These are phyloP conservation scores for Panopea generosa DNA, from an alignment of 2,888 invertebrate species.

Conservation along the genomic window DNA sequence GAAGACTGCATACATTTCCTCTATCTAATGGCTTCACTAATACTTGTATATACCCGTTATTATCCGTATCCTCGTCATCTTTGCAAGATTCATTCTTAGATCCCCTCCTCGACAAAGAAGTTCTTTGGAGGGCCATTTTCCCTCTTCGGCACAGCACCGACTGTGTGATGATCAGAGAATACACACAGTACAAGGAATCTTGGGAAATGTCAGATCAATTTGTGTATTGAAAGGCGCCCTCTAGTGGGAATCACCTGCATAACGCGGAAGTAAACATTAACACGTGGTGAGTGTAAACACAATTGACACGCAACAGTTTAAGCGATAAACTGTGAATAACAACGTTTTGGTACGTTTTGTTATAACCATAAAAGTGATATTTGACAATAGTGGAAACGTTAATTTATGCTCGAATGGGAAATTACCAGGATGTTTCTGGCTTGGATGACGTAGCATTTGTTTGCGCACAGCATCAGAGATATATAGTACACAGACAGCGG, in stretches of 20 bases:
- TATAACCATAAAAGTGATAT: too few species aligned
- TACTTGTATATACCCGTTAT: slow-evolving; percentile 91
- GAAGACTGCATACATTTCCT: slow-evolving; percentile 75
- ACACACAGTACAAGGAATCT: slow-evolving; percentile 64
- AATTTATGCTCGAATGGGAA: too few species aligned
- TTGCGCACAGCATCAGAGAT: too few species aligned
- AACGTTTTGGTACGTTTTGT: too few species aligned
- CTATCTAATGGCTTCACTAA: slow-evolving; percentile 82
- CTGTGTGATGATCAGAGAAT: slow-evolving; percentile 12
- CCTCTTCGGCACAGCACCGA: slow-evolving; percentile 16
- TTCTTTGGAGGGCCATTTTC: slow-evolving; percentile 79
- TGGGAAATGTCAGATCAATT: slow-evolving; percentile 66
- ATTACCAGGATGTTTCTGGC: too few species aligned
- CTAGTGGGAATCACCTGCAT: slow-evolving; percentile 64
- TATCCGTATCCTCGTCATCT: slow-evolving; percentile 87
- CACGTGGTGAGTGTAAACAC: slow-evolving; percentile 28
- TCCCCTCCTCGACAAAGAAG: slow-evolving; percentile 74
- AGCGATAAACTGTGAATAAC: too few species aligned
- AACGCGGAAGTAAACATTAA: slow-evolving; percentile 69
- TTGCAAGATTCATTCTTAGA: slow-evolving; percentile 79
- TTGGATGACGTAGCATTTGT: too few species aligned
- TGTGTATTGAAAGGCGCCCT: slow-evolving; percentile 62
- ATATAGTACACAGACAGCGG: too few species aligned
- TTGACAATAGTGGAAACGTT: too few species aligned
- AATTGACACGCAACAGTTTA: too few species aligned